Base-by-base conservation (phyloP, 2,888 invertebrate genomes). In the Deroplatys truncata region DNA sequence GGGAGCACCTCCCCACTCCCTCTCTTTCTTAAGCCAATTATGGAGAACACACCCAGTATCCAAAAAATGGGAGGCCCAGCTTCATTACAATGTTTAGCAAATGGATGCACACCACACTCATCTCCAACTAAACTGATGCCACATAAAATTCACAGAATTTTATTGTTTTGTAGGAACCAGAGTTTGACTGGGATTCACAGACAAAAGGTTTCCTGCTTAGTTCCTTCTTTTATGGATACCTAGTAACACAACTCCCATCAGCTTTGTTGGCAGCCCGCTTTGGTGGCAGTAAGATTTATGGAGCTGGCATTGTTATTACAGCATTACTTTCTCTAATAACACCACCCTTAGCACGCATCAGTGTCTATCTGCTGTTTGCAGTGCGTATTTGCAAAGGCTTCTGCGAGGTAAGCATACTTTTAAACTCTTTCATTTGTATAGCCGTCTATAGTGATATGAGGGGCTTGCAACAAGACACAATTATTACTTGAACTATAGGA, bases 181-280 rank as follows among this genome's bases (percentile, higher is more conserved):
- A 97, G 92, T 98, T 98, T 92, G 95, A 96, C 91, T 98, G 98
- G 98, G 96, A 96, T 92, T 95, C 96, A 0, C 95, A 95, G 92
- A 95, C 96, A 84, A 97, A 96, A 93, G 98, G 98, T 0, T 93
- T 97, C 88, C 95, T 98, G 72, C 93, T 98, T 88, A 97, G 97
- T 92, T 97, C 98, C 0, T 98, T 98, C 93, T 98, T 98, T 94
- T 98, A 98, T 92, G 98, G 98, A 0, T 98, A 98, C 93, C 95
- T 98, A 89, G 93, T 97, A 90, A 98, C 98, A 0, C 98, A 93
- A 91, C 94, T 98, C 84, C 95, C 97, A 0, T 98, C 98, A 0
- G 98, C 98, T 86, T 97, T 96, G 95, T 93, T 98, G 86, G 97
- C 98, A 4, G 95, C 96, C 91, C 96, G 95, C 93, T 95, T 98